Evolutionary conservation across 2,888 invertebrate species (phyloP).

Genomic region (Bhutanitis thaidina): DNA sequence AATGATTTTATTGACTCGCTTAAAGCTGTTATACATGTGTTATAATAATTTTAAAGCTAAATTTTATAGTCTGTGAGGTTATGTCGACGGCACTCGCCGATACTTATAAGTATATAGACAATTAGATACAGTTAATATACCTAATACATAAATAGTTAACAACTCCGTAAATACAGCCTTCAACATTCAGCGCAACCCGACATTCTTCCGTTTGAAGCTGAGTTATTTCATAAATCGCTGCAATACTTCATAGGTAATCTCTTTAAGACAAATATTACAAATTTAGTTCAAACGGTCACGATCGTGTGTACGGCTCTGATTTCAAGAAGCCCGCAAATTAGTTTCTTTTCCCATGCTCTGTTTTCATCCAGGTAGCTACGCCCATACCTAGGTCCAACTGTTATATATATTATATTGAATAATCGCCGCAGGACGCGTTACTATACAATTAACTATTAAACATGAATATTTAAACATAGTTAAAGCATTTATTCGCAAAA

Average conservation of each 20-base stretch:
- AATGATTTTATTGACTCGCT: conserved; percentile 68
- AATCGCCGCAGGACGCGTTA: conserved; percentile 2
- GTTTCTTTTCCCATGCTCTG: not conserved
- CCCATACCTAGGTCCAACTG: conserved; percentile 12
- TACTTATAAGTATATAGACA: conserved; percentile 71
- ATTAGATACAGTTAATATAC: conserved; percentile 65
- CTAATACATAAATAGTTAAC: conserved; percentile 75
- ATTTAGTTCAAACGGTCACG: too few relatives aligned
- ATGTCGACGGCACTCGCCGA: conserved; percentile 65
- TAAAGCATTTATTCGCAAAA: conserved; percentile 73
- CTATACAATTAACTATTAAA: conserved; percentile 66
- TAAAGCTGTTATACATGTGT: conserved; percentile 74
- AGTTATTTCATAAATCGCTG: not conserved
- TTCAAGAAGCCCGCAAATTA: not conserved
- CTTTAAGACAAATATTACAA: too few relatives aligned
- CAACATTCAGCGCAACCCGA: conserved; percentile 24
- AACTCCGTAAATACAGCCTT: conserved; percentile 70
- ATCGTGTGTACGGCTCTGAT: too few relatives aligned
- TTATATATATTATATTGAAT: conserved; percentile 1
- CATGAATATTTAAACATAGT: conserved; percentile 73
- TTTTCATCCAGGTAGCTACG: not conserved
- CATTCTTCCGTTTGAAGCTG: not conserved
- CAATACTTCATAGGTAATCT: not conserved
- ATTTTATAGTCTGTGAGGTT: conserved; percentile 79
- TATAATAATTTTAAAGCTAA: conserved; percentile 77